Percentiles rank a stretch among this genome's conserved stretches.
phyloP scores from a whole-genome alignment of 2,113 vertebrate species.

The Circaetus cinerascens region DNA sequence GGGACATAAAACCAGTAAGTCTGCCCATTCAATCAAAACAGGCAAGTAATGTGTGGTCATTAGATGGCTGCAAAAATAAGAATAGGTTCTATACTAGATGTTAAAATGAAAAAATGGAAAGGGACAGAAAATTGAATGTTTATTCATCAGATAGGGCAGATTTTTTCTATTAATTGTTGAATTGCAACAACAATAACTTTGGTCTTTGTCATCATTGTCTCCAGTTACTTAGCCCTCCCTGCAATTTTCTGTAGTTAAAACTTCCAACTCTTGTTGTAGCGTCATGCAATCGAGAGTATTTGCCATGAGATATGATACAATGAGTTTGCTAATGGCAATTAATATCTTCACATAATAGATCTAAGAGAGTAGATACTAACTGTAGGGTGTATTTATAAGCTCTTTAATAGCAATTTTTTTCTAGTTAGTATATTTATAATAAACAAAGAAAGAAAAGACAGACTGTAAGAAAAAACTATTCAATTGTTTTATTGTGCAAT shows the following conservation, averaged over 20 bases:
- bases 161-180: background rate
- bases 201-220: background rate
- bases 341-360: background rate
- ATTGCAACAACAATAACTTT: background rate
- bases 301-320: background rate
- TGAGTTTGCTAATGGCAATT: background rate
- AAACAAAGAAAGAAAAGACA: background rate
- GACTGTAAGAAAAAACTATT: background rate
- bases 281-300: background rate
- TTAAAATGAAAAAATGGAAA: background rate
- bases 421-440: background rate
- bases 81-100: background rate
- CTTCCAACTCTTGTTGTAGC: background rate
- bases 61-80: background rate
- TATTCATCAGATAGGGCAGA: background rate
- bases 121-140: background rate
- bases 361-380: background rate
- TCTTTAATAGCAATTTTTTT: background rate
- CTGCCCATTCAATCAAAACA: background rate
- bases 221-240: background rate
- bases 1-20: constrained; percentile 97
- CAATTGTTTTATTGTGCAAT: background rate
- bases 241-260: background rate
- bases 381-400: background rate
- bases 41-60: background rate